Base-by-base conservation (phyloP, 2,888 invertebrate species). In the Heliconius aoede region DNA sequence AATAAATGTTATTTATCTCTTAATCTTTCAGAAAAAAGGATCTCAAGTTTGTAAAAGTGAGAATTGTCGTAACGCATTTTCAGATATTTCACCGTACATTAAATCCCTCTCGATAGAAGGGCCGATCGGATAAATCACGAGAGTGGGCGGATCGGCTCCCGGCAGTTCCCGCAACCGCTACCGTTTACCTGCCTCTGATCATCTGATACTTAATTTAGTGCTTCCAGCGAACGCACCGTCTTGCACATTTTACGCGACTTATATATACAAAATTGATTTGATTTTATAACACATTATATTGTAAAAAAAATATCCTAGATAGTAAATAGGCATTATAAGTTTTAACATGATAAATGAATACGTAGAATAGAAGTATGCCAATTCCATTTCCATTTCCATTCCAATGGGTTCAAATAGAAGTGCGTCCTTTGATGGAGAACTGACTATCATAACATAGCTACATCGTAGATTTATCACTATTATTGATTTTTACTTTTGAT, bases 171-270 rank as follows among this genome's bases (percentile, higher is more conserved):
- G 89, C 90, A 90, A 90, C 92, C 86, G 94, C 94, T 94, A 94
- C 94, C 92, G 94, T 93, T 93, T 92, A 90, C 93, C 88, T 91
- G 90, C 89, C 88, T 85, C 88, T 88, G 93, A 93, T 92, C 93
- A 91, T 91, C 92, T 91, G 92, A 93, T 93, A 92, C 89, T 89
- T 92, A 93, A 93, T 92, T 92, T 93, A 93, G 90, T 90, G 86
- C 88, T 87, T 85, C 86, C 85, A 86, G 87, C 86, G 76, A 77
- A 79, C 80, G 78, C 79, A 15, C 5, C 73, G 79, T 79, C 79
- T 73, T 71, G 75, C 76, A 74, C 80, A 76, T 80, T 80, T 81
- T 76, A 80, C 76, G 73, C 74, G 69, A 60, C 32, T 79, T 74
- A 78, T 77, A 81, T 80, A 78, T 76, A 78, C 64, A 78, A 80